Base-by-base conservation (phyloP, 2,888 invertebrate species). In the Margaritifera margaritifera region DNA sequence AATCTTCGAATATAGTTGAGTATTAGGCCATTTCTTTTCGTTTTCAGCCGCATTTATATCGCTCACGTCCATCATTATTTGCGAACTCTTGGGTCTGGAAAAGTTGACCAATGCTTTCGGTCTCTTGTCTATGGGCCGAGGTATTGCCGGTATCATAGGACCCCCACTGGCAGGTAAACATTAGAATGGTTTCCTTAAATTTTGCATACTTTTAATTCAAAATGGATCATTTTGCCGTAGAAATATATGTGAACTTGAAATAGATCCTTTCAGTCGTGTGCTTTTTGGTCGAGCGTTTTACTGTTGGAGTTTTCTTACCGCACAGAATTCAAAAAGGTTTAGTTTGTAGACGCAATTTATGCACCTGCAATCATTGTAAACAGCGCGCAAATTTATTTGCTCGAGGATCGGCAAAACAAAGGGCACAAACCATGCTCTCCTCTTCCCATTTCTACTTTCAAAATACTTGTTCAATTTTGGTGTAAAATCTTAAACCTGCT, bases 71-170 rank as follows among this genome's bases (percentile, higher is more conserved):
- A 98, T 99, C 88, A 97, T 99, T 87, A 92, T 99, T 75, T 98
- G 98, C 80, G 98, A 99, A 90, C 92, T 99, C 53, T 92, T 99
- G 63, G 99, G 99, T 4, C 91, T 99, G 88, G 98, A 98, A 88
- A 95, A 95, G 89, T 91, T 99, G 81, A 99, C 99, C 58, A 99
- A 97, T 90, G 98, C 98, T 62, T 99, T 99, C 91, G 99, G 99
- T 15, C 92, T 99, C 75, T 92, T 99, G 66, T 97, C 98, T 84
- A 91, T 99, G 83, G 97, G 97, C 92, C 94, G 99, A 87, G 99
- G 99, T 64, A 94, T 95, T 52, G 97, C 99, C 4, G 95, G 97
- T 25, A 95, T 98, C 66, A 92, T 97, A 60, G 92, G 92, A 56
- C 92, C 94, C 69, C 96, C 97, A 55, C 92, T 98, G 73, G 95